These are phyloP conservation scores for Lasioglossum morio DNA, from an alignment of 2,888 invertebrate species.

Conservation along the genomic window DNA sequence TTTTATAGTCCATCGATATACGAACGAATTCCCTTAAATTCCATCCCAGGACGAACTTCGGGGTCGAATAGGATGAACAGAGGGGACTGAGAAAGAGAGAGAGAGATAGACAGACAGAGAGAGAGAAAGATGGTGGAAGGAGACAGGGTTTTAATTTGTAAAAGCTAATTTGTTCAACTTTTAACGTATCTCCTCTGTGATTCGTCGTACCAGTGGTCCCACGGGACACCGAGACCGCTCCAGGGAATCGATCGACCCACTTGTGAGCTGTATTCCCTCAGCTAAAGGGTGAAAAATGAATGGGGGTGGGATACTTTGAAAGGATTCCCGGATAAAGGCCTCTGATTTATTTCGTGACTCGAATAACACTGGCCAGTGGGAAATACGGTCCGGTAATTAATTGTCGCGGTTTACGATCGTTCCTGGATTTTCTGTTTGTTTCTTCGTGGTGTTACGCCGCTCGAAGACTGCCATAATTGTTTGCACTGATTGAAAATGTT, in stretches of 20 bases:
- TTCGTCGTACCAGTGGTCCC: constrained; percentile 1
- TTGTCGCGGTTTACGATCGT: neutral
- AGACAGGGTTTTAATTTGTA: constrained; percentile 80
- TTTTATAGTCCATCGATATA: constrained; percentile 78
- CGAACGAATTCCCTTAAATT: constrained; percentile 74
- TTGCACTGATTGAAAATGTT: neutral
- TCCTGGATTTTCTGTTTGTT: neutral
- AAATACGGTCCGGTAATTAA: constrained; percentile 7
- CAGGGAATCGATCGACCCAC: constrained; percentile 45
- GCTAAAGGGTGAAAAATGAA: constrained; percentile 10
- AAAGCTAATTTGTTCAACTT: constrained; percentile 82
- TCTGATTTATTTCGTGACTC: constrained; percentile 29
- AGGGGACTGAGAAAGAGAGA: neutral
- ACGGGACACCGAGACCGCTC: constrained; percentile 35
- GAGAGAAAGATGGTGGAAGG: neutral
- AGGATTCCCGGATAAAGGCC: constrained; percentile 9
- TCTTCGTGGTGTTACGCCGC: neutral
- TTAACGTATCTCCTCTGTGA: constrained; percentile 63
- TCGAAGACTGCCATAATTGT: neutral
- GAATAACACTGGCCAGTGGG: constrained; percentile 4
- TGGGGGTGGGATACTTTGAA: constrained; percentile 6
- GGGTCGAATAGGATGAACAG: constrained; percentile 9
- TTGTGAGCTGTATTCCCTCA: constrained; percentile 1
- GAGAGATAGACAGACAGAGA: neutral
- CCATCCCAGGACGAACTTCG: constrained; percentile 47